Percentiles rank a stretch among this genome's conserved stretches.
Evolutionary conservation across 2,888 invertebrate genomes (phyloP).

Genomic region (Hetaerina titia): DNA sequence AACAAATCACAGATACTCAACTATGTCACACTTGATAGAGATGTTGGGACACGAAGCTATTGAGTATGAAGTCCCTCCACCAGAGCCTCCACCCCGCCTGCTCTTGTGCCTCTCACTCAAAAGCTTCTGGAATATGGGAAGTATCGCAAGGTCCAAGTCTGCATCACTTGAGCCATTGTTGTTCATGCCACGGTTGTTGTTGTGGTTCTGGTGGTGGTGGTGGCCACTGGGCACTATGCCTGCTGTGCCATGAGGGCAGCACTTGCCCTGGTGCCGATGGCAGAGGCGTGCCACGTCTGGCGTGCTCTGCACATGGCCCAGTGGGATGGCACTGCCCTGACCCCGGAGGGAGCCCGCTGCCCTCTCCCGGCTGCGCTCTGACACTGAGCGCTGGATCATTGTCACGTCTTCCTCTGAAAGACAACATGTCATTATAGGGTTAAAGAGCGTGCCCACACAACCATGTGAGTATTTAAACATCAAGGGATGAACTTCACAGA

Average conservation of each 20-base stretch:
- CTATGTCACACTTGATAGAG: constrained; percentile 97
- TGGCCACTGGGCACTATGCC: constrained; percentile 36
- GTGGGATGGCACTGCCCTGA: constrained; percentile 48
- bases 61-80: constrained; percentile 84
- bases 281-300: constrained; percentile 62
- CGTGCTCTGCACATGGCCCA: constrained; percentile 55
- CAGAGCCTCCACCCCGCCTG: constrained; percentile 83
- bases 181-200: constrained; percentile 72
- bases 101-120: constrained; percentile 88
- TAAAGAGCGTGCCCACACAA: too few relatives aligned
- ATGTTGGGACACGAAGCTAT: constrained; percentile 96
- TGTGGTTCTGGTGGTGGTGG: constrained; percentile 69
- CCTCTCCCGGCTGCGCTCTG: constrained; percentile 77
- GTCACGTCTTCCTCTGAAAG: constrained; percentile 70
- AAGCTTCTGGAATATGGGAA: constrained; percentile 95
- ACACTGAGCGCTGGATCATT: constrained; percentile 78
- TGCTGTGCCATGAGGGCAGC: constrained; percentile 79
- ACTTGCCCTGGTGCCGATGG: constrained; percentile 59
- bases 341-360: constrained; percentile 74
- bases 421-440: too few relatives aligned
- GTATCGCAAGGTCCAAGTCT: constrained; percentile 85
- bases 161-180: constrained; percentile 78
- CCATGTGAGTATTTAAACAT: too few relatives aligned
- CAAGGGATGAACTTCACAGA: too few relatives aligned
- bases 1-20: constrained; percentile 87